Evolutionary conservation across 2,113 vertebrate species (phyloP).

Genomic region (Pollimyrus isidori): DNA sequence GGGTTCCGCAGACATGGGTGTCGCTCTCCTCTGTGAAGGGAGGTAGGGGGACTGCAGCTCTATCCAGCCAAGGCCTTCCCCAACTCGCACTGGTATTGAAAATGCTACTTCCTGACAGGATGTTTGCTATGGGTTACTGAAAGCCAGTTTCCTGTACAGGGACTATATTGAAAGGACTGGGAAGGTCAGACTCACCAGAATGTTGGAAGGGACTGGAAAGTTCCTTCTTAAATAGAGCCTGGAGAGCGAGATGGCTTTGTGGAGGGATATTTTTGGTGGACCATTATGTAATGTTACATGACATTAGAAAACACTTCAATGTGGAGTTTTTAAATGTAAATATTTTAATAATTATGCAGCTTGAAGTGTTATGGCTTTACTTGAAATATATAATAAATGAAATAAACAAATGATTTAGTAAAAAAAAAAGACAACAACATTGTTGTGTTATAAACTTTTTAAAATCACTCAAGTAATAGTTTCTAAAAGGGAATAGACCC

Average conservation of each 20-base stretch:
- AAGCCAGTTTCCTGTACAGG: slow-evolving; percentile 66
- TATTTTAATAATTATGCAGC: neutral
- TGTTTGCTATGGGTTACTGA: slow-evolving; percentile 66
- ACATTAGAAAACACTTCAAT: neutral
- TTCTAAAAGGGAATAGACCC: neutral
- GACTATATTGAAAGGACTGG: slow-evolving; percentile 61
- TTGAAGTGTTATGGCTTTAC: neutral
- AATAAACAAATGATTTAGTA: neutral
- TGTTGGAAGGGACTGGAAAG: slow-evolving; percentile 34
- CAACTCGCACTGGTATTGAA: slow-evolving; percentile 50
- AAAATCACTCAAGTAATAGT: neutral
- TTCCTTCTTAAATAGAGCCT: neutral
- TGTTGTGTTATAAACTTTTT: neutral
- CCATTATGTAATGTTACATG: slow-evolving; percentile 8
- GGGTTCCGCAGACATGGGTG: neutral
- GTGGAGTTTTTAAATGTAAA: neutral
- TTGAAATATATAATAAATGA: neutral
- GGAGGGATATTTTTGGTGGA: slow-evolving; percentile 7
- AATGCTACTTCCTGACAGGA: slow-evolving; percentile 67
- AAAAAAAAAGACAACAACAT: neutral
- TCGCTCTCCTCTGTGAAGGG: slow-evolving; percentile 4
- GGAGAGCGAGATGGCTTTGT: neutral
- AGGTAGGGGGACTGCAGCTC: slow-evolving; percentile 6
- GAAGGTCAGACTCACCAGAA: slow-evolving; percentile 57
- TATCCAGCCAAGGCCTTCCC: slow-evolving; percentile 18